Evolutionary conservation across 2,888 invertebrate species (phyloP).

Genomic region (Drosophila affinis): DNA sequence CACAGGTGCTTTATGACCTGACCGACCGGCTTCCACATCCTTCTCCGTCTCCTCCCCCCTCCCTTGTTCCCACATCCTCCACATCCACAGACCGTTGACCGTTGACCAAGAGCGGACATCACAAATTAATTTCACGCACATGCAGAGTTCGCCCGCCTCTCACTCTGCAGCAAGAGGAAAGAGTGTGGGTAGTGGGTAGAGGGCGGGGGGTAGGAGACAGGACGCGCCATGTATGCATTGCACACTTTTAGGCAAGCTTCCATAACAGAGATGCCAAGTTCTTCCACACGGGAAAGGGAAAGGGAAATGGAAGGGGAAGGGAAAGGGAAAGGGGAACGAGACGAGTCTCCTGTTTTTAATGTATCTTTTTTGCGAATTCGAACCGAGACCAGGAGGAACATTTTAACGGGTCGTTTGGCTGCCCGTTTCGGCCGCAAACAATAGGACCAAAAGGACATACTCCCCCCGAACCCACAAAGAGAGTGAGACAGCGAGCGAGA

Average conservation of each 20-base stretch:
- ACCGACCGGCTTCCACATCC: not conserved
- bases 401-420: slow-evolving; percentile 19
- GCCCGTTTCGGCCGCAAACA: slow-evolving; percentile 16
- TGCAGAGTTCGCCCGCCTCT: slow-evolving; percentile 5
- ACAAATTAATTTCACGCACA: slow-evolving; percentile 63
- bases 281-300: not conserved
- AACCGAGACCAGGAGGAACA: slow-evolving; percentile 11
- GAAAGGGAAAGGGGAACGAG: not conserved
- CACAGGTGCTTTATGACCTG: slow-evolving; percentile 42
- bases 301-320: too few species aligned
- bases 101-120: slow-evolving; percentile 38
- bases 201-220: too few species aligned
- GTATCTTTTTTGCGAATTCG: slow-evolving; percentile 4
- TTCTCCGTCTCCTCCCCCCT: not conserved
- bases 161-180: not conserved
- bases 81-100: not conserved
- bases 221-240: not conserved
- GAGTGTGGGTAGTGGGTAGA: not conserved
- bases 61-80: not conserved
- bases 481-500: not conserved
- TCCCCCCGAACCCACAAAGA: too few species aligned
- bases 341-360: slow-evolving; percentile 9
- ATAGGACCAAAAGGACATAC: slow-evolving; percentile 5
- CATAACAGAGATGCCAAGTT: slow-evolving; percentile 11
- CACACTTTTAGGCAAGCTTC: slow-evolving; percentile 6